Percentiles rank a stretch among this genome's conserved stretches.
Evolutionary conservation across 2,113 vertebrate genomes (phyloP).

Genomic region (Agelaius phoeniceus): DNA sequence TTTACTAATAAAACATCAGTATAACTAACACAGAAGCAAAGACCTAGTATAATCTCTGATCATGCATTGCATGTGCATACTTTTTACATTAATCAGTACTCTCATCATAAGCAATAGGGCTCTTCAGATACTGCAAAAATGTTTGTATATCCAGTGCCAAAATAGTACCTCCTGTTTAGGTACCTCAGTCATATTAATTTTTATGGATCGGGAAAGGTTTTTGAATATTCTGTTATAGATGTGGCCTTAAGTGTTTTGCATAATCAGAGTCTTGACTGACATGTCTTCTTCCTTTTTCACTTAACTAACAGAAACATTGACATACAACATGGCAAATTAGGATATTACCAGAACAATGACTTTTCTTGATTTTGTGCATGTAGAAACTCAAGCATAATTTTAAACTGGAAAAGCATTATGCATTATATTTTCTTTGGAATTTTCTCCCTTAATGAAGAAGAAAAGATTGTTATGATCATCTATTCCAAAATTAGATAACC

Average conservation of each 20-base stretch:
- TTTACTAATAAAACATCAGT: background rate
- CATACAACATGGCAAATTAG: background rate
- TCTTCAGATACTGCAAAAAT: background rate
- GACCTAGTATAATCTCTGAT: background rate
- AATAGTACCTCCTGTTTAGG: background rate
- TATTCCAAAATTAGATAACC: background rate
- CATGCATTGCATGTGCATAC: background rate
- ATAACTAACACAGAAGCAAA: background rate
- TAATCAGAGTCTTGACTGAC: background rate
- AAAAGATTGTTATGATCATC: background rate
- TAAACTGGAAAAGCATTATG: background rate
- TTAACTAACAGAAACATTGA: background rate
- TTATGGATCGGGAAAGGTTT: background rate
- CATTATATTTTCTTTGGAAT: background rate
- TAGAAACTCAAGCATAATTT: background rate
- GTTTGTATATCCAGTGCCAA: background rate
- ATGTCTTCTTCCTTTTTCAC: background rate
- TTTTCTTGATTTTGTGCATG: background rate
- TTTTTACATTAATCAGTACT: background rate
- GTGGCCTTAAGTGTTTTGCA: background rate
- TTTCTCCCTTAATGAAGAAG: background rate
- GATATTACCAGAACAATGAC: background rate
- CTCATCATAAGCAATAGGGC: background rate
- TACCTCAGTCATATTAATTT: background rate
- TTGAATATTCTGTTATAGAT: background rate